phyloP scores from a whole-genome alignment of 2,797 vertebrate species.

The Phoeniculus purpureus region DNA sequence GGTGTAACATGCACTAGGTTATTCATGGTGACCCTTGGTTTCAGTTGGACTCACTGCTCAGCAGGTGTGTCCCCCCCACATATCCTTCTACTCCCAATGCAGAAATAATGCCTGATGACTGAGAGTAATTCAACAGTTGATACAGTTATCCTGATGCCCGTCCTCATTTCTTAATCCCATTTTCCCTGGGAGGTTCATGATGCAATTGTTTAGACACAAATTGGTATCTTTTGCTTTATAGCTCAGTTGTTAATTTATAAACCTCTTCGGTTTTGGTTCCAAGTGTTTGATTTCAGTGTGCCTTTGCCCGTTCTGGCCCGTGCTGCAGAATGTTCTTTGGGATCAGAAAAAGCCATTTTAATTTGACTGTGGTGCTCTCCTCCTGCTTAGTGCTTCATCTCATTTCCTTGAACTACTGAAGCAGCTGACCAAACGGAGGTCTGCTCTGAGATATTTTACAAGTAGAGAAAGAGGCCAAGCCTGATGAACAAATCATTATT shows the following conservation, averaged over 20 bases:
- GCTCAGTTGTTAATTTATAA: background rate
- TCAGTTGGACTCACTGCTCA: background rate
- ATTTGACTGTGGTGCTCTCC: background rate
- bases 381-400: background rate
- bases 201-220: background rate
- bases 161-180: background rate
- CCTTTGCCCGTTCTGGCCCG: background rate
- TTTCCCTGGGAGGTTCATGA: background rate
- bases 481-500: background rate
- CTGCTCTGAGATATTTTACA: background rate
- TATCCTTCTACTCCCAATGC: background rate
- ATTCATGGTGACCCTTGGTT: background rate
- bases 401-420: background rate
- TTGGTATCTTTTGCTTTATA: background rate
- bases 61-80: background rate
- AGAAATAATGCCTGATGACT: background rate
- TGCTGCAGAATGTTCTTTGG: background rate
- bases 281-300: background rate
- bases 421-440: background rate
- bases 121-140: background rate
- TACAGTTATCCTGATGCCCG: background rate
- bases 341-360: background rate
- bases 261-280: background rate
- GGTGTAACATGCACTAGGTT: background rate
- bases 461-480: background rate